Evolutionary conservation across 2,888 invertebrate species (phyloP), one percentile per base, ranked within the genome.

Genomic region (Neocrepidodera transversa): DNA sequence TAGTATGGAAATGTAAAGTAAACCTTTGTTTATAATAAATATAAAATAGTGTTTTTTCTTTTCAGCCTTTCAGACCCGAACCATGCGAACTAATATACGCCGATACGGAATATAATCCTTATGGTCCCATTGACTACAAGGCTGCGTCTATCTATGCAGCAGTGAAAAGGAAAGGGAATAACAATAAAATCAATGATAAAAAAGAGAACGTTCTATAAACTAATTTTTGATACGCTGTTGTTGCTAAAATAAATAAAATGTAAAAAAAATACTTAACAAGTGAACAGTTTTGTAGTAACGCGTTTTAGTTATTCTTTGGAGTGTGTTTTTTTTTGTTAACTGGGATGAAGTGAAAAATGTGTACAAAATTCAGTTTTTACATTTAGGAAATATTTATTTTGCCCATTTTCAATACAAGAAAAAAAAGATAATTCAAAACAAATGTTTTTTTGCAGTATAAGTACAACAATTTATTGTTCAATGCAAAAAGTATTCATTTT

Each of bases 91-190:
- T 94, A 80, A 91, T 92, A 75, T 94, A 94, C 80, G 94, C 94
- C 62, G 94, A 94, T 79, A 90, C 93, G 71, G 93, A 94, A 79
- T 88, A 92, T 80, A 88, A 90, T 76, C 91, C 91, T 73, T 94
- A 94, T 80, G 94, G 94, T 68, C 94, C 94, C 45, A 93, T 94
- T 78, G 92, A 94, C 82, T 94, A 94, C 82, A 94, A 94, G 77
- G 90, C 90, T 63, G 93, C 93, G 58, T 93, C 93, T 30, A 86
- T 93, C 72, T 88, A 90, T 80, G 89, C 90, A 60, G 86, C 88
- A 71, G 87, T 89, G 82, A 89, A 89, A 78, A 86, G 87, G 76
- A 82, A 85, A 7, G 73, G 76, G 65, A 76, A 74, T 67, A 60
- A 56, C 30, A 76, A 74, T 49, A 68, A 70, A 62, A 67, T 76